Conservation (phyloP, 2,113 vertebrate genomes). For the Delphinus delphis region DNA sequence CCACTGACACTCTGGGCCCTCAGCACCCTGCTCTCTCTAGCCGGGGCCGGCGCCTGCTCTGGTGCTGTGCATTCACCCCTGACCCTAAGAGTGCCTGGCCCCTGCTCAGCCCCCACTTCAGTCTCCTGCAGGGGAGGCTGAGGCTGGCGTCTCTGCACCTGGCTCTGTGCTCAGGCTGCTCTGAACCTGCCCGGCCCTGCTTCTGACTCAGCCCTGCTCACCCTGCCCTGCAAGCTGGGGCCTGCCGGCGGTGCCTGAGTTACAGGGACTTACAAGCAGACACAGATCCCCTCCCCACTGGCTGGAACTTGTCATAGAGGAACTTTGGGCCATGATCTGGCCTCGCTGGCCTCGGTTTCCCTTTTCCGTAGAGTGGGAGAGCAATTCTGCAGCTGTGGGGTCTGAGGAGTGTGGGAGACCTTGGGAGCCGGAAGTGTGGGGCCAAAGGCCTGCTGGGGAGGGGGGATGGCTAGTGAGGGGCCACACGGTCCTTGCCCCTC, state of each 20-base stretch:
- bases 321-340: background rate
- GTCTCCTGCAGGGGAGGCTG: background rate
- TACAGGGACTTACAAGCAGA: background rate
- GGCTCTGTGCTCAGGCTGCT: background rate
- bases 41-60: background rate
- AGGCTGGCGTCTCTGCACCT: background rate
- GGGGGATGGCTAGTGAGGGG: accelerated
- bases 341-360: background rate
- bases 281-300: no score
- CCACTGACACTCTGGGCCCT: background rate
- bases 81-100: background rate
- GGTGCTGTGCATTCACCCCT: background rate
- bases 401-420: background rate
- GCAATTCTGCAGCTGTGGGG: background rate
- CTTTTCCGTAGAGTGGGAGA: background rate
- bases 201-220: background rate
- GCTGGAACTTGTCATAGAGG: background rate
- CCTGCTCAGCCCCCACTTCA: background rate
- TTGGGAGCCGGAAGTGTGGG: background rate
- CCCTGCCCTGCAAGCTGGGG: background rate
- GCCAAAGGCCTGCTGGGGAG: background rate
- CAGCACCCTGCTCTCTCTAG: background rate
- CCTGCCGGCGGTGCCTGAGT: accelerated
- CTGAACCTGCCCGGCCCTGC: background rate
- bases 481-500: accelerated